These are phyloP conservation scores for Craniophora ligustri DNA, from an alignment of 2,888 invertebrate species.

Conservation along the genomic window DNA sequence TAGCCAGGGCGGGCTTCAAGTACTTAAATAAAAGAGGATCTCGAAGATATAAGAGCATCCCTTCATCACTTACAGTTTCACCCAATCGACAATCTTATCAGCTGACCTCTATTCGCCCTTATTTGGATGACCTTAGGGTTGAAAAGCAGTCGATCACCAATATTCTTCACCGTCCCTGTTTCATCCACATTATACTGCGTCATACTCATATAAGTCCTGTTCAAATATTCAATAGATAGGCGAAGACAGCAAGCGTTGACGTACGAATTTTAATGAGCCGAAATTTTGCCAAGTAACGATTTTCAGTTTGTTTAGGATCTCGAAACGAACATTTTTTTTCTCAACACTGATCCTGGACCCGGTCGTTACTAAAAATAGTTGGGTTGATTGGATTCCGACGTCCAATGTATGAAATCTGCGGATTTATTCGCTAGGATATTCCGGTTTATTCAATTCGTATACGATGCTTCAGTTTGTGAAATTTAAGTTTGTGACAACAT, in stretches of 20 bases:
- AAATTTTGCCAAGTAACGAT: constrained; percentile 64
- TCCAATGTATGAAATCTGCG: constrained; percentile 39
- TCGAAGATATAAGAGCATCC: too few species aligned
- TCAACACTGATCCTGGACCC: constrained; percentile 42
- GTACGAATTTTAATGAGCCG: constrained; percentile 67
- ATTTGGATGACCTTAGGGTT: not conserved
- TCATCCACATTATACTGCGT: constrained; percentile 12
- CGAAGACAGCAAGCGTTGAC: constrained; percentile 47
- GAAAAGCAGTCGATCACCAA: not conserved
- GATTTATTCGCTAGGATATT: constrained; percentile 35
- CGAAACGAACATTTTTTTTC: constrained; percentile 58
- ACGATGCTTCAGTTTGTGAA: constrained; percentile 11
- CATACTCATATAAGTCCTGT: constrained; percentile 34
- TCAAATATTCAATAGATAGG: constrained; percentile 46
- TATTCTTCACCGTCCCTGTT: constrained; percentile 1
- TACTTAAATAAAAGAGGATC: too few species aligned
- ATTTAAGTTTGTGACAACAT: constrained; percentile 5
- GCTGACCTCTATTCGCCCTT: not conserved
- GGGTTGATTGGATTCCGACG: constrained; percentile 55
- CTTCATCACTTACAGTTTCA: too few species aligned
- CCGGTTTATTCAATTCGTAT: constrained; percentile 18
- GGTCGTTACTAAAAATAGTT: constrained; percentile 53
- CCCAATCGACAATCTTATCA: not conserved
- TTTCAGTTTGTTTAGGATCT: constrained; percentile 68
- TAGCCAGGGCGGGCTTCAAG: too few species aligned